phyloP scores from a whole-genome alignment of 2,888 invertebrate species.

The Cybosia mesomella region DNA sequence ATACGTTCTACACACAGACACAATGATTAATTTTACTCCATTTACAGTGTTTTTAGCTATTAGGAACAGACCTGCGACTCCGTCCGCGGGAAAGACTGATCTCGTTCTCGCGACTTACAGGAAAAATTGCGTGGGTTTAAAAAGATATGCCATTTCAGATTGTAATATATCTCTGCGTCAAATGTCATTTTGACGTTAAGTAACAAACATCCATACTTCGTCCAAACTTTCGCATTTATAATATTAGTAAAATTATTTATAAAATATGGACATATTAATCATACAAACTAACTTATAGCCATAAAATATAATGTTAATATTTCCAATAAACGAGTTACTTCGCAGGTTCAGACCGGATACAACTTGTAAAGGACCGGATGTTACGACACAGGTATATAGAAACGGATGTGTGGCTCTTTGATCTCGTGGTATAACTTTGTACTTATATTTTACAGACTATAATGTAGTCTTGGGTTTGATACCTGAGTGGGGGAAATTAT shows the following conservation, averaged over 20 bases:
- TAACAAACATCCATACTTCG: too few relatives aligned
- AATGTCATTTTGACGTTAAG: too few relatives aligned
- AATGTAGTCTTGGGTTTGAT: background rate
- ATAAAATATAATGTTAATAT: slow-evolving; percentile 7
- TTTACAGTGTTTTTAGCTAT: background rate
- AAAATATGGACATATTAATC: background rate
- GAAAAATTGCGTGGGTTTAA: background rate
- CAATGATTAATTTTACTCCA: background rate
- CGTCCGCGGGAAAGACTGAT: background rate
- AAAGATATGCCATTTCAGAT: background rate
- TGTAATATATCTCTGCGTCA: too few relatives aligned
- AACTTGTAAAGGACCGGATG: slow-evolving; percentile 22
- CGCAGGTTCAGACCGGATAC: slow-evolving; percentile 24
- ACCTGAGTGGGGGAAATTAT: background rate
- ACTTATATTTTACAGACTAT: too few relatives aligned
- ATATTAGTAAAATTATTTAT: background rate
- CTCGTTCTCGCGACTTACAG: background rate
- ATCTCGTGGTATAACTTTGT: background rate
- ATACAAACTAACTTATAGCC: background rate
- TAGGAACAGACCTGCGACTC: background rate
- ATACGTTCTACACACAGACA: background rate
- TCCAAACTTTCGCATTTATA: too few relatives aligned
- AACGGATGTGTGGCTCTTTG: background rate
- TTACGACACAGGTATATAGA: slow-evolving; percentile 1
- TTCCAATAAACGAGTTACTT: slow-evolving; percentile 46